Evolutionary conservation across 2,113 vertebrate species (phyloP).

Genomic region (Halichoerus grypus): DNA sequence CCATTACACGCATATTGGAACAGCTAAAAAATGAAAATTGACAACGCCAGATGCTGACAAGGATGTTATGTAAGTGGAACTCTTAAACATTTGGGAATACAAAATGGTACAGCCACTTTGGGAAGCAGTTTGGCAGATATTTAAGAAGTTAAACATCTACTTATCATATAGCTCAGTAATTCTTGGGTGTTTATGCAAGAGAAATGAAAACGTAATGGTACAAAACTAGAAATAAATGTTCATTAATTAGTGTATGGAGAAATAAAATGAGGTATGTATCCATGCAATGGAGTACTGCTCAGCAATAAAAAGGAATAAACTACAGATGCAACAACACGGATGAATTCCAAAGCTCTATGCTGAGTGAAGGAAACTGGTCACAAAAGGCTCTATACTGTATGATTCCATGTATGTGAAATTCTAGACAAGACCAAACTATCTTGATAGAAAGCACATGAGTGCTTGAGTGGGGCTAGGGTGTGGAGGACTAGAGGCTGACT

Average conservation of each 20-base stretch:
- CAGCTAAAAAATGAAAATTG: background rate
- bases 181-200: background rate
- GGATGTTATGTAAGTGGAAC: background rate
- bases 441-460: background rate
- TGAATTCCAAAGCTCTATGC: background rate
- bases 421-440: background rate
- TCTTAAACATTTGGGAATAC: background rate
- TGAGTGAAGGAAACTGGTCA: background rate
- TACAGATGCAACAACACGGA: background rate
- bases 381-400: background rate
- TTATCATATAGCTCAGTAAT: background rate
- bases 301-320: background rate
- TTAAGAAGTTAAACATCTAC: background rate
- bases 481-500: background rate
- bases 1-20: background rate
- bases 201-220: background rate
- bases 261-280: background rate
- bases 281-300: background rate
- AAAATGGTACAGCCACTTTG: background rate
- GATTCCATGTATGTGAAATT: background rate
- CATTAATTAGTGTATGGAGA: background rate
- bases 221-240: slow-evolving; percentile 1
- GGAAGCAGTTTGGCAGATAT: background rate
- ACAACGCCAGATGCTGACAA: background rate
- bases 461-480: background rate